A percentile compares a stretch with the other conserved stretches of the same genome.
phyloP scores from a whole-genome alignment of 2,888 invertebrate genomes.

The Corythucha ciliata region DNA sequence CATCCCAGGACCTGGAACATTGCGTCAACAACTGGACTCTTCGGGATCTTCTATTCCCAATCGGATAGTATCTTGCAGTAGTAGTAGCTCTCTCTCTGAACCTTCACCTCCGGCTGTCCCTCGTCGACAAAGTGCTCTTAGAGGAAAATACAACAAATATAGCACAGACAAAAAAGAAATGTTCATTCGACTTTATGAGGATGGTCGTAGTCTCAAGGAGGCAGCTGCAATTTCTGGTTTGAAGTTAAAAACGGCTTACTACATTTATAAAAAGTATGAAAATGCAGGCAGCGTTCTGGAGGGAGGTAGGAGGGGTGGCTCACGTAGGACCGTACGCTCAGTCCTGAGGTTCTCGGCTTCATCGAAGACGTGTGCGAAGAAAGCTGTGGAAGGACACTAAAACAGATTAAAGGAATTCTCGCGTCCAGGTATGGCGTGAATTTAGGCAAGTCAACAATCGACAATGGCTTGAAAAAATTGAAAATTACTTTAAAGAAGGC shows the following conservation, averaged over 20 bases:
- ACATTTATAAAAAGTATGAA: constrained; percentile 11
- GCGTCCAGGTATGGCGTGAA: neutral
- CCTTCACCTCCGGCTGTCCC: no score
- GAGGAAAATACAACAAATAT: constrained; percentile 6
- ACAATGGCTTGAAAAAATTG: constrained; percentile 10
- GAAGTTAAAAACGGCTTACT: constrained; percentile 16
- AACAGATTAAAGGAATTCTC: constrained; percentile 5
- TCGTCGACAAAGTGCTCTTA: no score
- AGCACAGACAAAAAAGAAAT: constrained; percentile 6
- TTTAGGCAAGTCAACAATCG: constrained; percentile 3
- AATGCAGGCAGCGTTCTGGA: constrained; percentile 8
- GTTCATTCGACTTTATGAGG: constrained; percentile 6
- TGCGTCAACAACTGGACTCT: no score
- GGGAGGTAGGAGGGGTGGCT: constrained; percentile 14
- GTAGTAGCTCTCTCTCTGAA: no score
- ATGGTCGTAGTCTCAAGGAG: constrained; percentile 6
- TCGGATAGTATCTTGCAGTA: no score
- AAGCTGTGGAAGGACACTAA: neutral
- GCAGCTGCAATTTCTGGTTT: constrained; percentile 5
- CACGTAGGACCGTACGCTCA: neutral
- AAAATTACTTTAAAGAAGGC: constrained; percentile 9
- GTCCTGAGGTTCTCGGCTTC: constrained; percentile 1
- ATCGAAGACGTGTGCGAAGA: constrained; percentile 3
- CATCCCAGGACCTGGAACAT: no score
- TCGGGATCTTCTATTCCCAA: no score